These are phyloP conservation scores for Eudemis profundana DNA, from an alignment of 2,888 invertebrate species.

Conservation along the genomic window DNA sequence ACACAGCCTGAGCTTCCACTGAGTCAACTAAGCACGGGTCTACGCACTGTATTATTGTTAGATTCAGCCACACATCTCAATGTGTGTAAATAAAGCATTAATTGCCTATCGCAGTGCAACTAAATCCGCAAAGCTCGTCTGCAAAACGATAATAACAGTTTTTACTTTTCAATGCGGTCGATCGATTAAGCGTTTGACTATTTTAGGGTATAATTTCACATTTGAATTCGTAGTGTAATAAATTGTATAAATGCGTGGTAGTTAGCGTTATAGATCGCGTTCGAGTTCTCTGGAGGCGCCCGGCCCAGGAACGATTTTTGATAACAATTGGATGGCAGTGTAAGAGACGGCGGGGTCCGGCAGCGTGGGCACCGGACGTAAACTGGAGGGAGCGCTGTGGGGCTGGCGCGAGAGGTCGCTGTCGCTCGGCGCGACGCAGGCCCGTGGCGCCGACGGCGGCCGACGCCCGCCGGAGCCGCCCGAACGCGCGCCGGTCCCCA, in stretches of 20 bases:
- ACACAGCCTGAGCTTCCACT: slow-evolving; percentile 58
- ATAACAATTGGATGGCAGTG: slow-evolving; percentile 81
- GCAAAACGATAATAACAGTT: slow-evolving; percentile 77
- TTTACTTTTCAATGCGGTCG: slow-evolving; percentile 80
- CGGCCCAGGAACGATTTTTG: slow-evolving; percentile 74
- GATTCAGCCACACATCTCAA: slow-evolving; percentile 2
- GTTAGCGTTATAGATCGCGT: slow-evolving; percentile 63
- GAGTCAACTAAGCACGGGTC: slow-evolving; percentile 81
- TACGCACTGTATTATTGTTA: slow-evolving; percentile 62
- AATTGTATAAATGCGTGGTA: slow-evolving; percentile 53
- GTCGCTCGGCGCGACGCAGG: slow-evolving; percentile 68
- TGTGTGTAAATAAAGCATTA: slow-evolving; percentile 57
- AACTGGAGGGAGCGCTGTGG: slow-evolving; percentile 71
- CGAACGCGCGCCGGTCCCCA: slow-evolving; percentile 12
- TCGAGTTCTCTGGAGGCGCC: slow-evolving; percentile 67
- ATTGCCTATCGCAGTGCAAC: slow-evolving; percentile 69
- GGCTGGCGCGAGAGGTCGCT: slow-evolving; percentile 78
- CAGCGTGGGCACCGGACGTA: slow-evolving; percentile 77
- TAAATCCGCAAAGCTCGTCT: slow-evolving; percentile 71
- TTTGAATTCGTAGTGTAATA: slow-evolving; percentile 55
- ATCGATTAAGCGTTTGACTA: slow-evolving; percentile 78
- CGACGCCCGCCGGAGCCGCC: slow-evolving; percentile 24
- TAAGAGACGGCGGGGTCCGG: slow-evolving; percentile 75
- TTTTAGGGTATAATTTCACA: slow-evolving; percentile 66
- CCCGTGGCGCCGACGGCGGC: slow-evolving; percentile 50